phyloP scores from a whole-genome alignment of 2,888 invertebrate species.

The Ectemnius lituratus region DNA sequence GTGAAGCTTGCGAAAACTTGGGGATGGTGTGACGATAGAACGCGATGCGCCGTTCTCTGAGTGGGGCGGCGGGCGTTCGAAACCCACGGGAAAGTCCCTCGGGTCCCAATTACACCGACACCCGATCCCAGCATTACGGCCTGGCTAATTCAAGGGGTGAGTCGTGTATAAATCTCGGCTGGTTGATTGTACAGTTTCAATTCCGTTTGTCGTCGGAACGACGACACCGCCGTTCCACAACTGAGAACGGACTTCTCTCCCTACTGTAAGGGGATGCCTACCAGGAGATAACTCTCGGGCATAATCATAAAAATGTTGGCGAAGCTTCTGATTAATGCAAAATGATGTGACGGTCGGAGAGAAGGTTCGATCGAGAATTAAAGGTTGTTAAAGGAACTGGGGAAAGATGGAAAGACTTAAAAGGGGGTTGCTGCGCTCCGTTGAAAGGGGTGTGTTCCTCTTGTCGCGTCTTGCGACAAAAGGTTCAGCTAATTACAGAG shows the following conservation, averaged over 20 bases:
- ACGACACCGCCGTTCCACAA: conserved; percentile 13
- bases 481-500: conserved; percentile 70
- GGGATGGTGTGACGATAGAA: conserved; percentile 35
- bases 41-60: too few species aligned
- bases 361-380: conserved; percentile 6
- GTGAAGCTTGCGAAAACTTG: conserved; percentile 51
- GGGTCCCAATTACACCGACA: conserved; percentile 78
- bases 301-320: not conserved
- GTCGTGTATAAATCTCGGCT: conserved; percentile 74
- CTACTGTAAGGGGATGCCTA: not conserved
- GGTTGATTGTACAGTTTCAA: conserved; percentile 69
- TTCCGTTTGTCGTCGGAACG: conserved; percentile 54
- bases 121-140: conserved; percentile 76
- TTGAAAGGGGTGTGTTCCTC: conserved; percentile 38
- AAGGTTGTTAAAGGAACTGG: conserved; percentile 2
- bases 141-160: conserved; percentile 76
- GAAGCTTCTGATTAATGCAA: too few species aligned
- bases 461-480: conserved; percentile 58
- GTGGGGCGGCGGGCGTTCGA: conserved; percentile 27
- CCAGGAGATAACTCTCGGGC: conserved; percentile 20
- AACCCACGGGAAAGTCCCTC: conserved; percentile 70
- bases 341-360: not conserved
- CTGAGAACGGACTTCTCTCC: not conserved
- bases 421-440: conserved; percentile 15
- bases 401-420: conserved; percentile 22